Conservation (phyloP, 2,113 vertebrate genomes). For the Pristiophorus japonicus region DNA sequence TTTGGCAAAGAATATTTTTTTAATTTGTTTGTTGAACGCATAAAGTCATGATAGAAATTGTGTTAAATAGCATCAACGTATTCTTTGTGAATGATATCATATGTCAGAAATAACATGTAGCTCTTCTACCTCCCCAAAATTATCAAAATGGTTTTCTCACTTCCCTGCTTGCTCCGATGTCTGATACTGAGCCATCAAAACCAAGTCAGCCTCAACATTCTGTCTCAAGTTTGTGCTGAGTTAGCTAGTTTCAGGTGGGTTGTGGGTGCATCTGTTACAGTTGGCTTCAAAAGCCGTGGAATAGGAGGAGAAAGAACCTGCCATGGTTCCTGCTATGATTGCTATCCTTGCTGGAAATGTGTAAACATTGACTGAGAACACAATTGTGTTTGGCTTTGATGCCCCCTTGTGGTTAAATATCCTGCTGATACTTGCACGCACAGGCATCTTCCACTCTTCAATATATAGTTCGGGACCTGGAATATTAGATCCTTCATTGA, state of each 20-base stretch:
- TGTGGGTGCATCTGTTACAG: background rate
- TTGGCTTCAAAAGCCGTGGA: background rate
- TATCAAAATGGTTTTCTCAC: background rate
- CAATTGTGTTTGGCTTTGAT: background rate
- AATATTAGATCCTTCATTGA: too few species aligned
- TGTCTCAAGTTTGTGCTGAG: background rate
- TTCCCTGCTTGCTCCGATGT: background rate
- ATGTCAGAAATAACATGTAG: background rate
- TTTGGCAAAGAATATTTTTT: background rate
- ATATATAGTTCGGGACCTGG: too few species aligned
- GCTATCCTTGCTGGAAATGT: background rate
- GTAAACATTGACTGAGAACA: background rate
- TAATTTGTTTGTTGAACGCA: background rate
- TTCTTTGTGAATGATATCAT: background rate
- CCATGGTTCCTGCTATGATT: background rate
- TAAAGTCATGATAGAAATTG: too few species aligned
- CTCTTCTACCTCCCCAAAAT: background rate
- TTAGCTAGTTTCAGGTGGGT: background rate
- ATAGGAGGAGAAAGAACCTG: background rate
- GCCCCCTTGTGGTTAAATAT: background rate
- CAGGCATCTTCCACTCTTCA: too few species aligned
- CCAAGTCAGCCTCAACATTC: background rate
- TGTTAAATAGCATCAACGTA: background rate
- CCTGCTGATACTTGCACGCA: constrained; percentile 42
- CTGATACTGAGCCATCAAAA: background rate